Evolutionary conservation across 1,140 invertebrate species (phyloP).

Genomic region (Portunus trituberculatus): DNA sequence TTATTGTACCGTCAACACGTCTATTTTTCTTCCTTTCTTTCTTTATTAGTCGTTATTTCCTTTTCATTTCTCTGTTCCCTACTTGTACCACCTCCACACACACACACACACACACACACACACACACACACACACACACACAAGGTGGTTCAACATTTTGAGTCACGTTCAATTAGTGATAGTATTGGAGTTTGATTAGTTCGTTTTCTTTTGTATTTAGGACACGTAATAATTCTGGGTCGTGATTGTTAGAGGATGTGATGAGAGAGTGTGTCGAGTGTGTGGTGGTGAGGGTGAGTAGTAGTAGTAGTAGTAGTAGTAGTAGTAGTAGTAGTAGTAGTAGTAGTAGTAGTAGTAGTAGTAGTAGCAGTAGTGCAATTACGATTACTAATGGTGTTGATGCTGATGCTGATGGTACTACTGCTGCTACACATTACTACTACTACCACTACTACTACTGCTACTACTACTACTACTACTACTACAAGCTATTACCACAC

Average conservation of each 20-base stretch:
- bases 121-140: too few species aligned
- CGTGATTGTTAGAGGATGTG: neutral
- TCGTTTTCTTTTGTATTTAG: neutral
- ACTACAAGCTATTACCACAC: too few species aligned
- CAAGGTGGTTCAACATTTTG: neutral
- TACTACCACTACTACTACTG: too few species aligned
- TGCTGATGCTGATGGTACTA: neutral
- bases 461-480: too few species aligned
- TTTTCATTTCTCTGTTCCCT: neutral
- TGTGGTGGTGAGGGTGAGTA: neutral
- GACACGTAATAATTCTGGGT: neutral
- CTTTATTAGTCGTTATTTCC: neutral
- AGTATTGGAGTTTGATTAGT: neutral
- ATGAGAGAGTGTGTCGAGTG: neutral
- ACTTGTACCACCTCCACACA: neutral
- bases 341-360: too few species aligned
- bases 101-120: neutral
- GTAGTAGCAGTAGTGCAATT: neutral
- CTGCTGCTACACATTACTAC: too few species aligned
- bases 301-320: too few species aligned
- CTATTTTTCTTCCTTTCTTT: neutral
- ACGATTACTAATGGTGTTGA: neutral
- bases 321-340: too few species aligned
- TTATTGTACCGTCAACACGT: too few species aligned
- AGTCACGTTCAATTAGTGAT: neutral